Evolutionary conservation across 1,140 invertebrate species (phyloP).

Genomic region (Archivesica marissinica): DNA sequence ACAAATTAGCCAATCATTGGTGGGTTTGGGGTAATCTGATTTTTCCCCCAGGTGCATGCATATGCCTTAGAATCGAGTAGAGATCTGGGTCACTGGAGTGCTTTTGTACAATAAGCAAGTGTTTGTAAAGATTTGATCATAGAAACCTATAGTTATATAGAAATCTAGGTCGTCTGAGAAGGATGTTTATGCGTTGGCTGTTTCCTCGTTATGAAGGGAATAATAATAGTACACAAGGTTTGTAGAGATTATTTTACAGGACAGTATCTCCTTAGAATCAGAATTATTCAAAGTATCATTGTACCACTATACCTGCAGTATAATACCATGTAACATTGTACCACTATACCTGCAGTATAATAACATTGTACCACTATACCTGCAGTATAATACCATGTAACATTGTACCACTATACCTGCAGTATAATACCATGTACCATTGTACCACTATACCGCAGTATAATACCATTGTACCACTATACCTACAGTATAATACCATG

Average conservation of each 20-base stretch:
- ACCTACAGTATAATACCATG: no score
- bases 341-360: no score
- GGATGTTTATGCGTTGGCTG: constrained; percentile 30
- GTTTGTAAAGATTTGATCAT: constrained; percentile 20
- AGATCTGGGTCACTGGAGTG: constrained; percentile 47
- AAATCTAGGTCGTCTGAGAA: neutral
- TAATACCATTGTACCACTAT: no score
- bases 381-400: no score
- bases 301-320: no score
- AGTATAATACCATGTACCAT: no score
- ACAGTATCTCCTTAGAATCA: no score
- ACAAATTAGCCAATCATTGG: neutral
- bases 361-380: no score
- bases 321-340: no score
- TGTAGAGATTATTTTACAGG: neutral
- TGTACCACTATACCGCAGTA: no score
- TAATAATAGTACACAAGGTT: neutral
- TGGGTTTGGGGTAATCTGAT: neutral
- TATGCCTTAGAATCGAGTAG: neutral
- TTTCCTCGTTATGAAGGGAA: constrained; percentile 32
- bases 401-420: no score
- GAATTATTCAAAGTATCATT: no score
- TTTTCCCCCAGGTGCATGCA: constrained; percentile 6
- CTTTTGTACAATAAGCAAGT: constrained; percentile 29
- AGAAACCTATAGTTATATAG: neutral